Percentiles rank a stretch among this genome's conserved stretches.
Evolutionary conservation across 2,113 vertebrate species (phyloP).

Genomic region (Alligator mississippiensis): DNA sequence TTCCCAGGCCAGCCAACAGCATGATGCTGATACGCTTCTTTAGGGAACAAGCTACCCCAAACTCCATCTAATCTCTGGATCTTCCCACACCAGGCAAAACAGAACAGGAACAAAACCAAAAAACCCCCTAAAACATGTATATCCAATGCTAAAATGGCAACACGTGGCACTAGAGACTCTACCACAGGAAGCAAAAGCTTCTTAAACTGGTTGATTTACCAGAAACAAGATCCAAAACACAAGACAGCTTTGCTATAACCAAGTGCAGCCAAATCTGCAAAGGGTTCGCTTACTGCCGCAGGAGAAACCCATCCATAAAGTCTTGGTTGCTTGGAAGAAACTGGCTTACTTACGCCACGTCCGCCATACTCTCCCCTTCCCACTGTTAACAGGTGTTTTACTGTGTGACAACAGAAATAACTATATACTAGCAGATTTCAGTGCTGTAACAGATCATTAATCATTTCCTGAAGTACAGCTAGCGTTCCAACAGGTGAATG

Average conservation of each 20-base stretch:
- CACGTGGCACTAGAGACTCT: background rate
- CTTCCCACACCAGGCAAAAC: background rate
- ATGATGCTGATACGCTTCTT: background rate
- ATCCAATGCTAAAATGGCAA: background rate
- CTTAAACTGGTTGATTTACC: background rate
- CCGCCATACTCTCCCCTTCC: background rate
- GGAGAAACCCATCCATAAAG: conserved; percentile 35
- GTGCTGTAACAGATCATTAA: conserved; percentile 58
- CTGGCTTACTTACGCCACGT: conserved; percentile 20
- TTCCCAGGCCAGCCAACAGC: background rate
- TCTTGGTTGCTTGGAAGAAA: conserved; percentile 18
- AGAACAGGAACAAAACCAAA: background rate
- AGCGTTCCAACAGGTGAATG: conserved; percentile 16
- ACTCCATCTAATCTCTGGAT: background rate
- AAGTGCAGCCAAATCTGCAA: background rate
- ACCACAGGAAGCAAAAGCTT: background rate
- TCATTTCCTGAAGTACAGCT: conserved; percentile 15
- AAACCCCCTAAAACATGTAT: background rate
- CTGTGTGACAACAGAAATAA: conserved; percentile 36
- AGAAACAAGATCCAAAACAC: background rate
- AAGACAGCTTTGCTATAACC: background rate
- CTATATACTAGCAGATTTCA: conserved; percentile 27
- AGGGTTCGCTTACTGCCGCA: background rate
- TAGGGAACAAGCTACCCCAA: background rate
- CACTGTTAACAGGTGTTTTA: conserved; percentile 18